Conservation (phyloP, 2,888 invertebrate genomes). For the Yponomeuta malinellus region DNA sequence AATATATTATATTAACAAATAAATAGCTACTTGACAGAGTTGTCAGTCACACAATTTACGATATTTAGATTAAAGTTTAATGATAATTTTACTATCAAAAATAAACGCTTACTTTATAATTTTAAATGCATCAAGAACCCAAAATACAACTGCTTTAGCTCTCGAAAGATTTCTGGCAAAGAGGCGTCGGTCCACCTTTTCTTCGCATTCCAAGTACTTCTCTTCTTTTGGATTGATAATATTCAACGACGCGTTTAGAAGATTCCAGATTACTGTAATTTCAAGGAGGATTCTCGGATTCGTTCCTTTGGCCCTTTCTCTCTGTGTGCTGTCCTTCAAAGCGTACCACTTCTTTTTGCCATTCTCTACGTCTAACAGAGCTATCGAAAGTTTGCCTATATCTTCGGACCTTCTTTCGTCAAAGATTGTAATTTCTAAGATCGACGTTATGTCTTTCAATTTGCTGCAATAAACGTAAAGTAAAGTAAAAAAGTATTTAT, state of each 20-base stretch:
- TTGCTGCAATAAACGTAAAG: slow-evolving; percentile 68
- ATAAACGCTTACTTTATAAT: slow-evolving; percentile 83
- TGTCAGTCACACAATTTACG: too few relatives aligned
- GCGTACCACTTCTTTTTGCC: slow-evolving; percentile 95
- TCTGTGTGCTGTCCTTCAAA: slow-evolving; percentile 92
- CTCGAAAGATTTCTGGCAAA: slow-evolving; percentile 93
- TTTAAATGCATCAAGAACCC: slow-evolving; percentile 86
- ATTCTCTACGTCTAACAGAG: slow-evolving; percentile 86
- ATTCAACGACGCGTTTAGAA: slow-evolving; percentile 87
- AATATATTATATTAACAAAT: too few relatives aligned
- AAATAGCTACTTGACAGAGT: too few relatives aligned
- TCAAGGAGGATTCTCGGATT: slow-evolving; percentile 90
- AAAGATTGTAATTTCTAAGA: slow-evolving; percentile 92
- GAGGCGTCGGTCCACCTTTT: slow-evolving; percentile 93
- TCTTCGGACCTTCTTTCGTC: slow-evolving; percentile 98
- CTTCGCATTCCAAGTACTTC: slow-evolving; percentile 90
- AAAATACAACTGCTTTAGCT: slow-evolving; percentile 87
- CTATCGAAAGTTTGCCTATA: slow-evolving; percentile 91
- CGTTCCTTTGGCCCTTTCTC: slow-evolving; percentile 89
- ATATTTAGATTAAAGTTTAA: too few relatives aligned
- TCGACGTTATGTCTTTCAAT: slow-evolving; percentile 93
- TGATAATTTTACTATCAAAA: too few relatives aligned
- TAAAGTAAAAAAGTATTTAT: too few relatives aligned
- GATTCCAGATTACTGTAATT: slow-evolving; percentile 92
- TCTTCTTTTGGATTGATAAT: slow-evolving; percentile 95